These are phyloP conservation scores for Thalassoma bifasciatum DNA, from an alignment of 2,113 vertebrate genomes.

Conservation along the genomic window DNA sequence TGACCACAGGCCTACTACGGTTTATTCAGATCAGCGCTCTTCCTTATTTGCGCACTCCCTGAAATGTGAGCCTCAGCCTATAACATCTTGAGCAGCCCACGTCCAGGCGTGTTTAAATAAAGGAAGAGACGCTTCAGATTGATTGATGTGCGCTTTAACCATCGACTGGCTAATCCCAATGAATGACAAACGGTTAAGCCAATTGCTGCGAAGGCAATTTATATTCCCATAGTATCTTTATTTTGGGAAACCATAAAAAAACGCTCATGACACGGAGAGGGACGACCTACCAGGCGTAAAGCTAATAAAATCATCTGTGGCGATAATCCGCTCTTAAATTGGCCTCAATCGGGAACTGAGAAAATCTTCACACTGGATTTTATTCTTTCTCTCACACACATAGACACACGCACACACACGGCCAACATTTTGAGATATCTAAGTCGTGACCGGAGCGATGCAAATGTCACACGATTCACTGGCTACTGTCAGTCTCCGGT, in stretches of 20 bases:
- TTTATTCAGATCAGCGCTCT: conserved; percentile 27
- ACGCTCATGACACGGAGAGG: conserved; percentile 62
- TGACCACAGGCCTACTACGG: conserved; percentile 41
- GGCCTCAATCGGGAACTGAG: conserved; percentile 49
- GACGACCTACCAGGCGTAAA: conserved; percentile 64
- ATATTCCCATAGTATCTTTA: conserved; percentile 76
- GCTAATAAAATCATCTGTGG: conserved; percentile 65
- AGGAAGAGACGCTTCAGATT: conserved; percentile 58
- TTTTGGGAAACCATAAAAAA: conserved; percentile 72
- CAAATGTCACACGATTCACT: conserved; percentile 73
- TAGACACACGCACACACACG: conserved; percentile 18
- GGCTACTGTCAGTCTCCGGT: conserved; percentile 55
- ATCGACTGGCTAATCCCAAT: conserved; percentile 75
- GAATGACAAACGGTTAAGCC: conserved; percentile 80
- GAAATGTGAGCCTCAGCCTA: conserved; percentile 54
- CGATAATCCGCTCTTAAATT: conserved; percentile 51
- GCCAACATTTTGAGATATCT: conserved; percentile 54
- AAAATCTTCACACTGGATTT: conserved; percentile 27
- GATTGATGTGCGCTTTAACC: conserved; percentile 81
- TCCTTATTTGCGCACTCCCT: conserved; percentile 32
- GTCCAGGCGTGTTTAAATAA: conserved; percentile 61
- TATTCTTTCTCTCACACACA: conserved; percentile 3
- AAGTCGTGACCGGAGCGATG: conserved; percentile 79
- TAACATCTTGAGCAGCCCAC: conserved; percentile 54
- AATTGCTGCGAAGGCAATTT: conserved; percentile 77